Percentiles rank a stretch among this genome's conserved stretches.
Conservation (phyloP, 1,140 invertebrate genomes). For the Diploscapter pachys region DNA sequence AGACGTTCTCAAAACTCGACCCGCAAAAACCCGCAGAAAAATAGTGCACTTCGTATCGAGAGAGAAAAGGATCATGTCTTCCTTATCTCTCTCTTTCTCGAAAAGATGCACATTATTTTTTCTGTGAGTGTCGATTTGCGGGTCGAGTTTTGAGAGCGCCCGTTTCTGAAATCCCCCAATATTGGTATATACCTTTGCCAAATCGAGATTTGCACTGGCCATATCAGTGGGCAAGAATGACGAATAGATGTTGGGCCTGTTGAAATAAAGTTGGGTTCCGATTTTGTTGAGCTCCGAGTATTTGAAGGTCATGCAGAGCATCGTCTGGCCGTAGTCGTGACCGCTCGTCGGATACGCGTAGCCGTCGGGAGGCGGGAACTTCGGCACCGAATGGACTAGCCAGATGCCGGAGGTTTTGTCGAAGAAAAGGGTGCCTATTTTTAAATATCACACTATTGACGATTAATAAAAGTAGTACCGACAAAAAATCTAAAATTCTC, state of each 20-base stretch:
- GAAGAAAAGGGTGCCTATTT: constrained; percentile 38
- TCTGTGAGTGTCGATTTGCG: no score
- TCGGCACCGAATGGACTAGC: constrained; percentile 43
- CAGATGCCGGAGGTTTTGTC: constrained; percentile 38
- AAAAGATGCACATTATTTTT: no score
- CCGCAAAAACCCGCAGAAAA: no score
- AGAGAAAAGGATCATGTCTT: no score
- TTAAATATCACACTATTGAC: no score
- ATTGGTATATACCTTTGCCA: constrained; percentile 32
- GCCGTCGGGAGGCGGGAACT: constrained; percentile 34
- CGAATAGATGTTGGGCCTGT: constrained; percentile 41
- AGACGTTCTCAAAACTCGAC: no score
- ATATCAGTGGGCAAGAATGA: constrained; percentile 38
- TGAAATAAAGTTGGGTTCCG: constrained; percentile 42
- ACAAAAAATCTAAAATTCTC: no score
- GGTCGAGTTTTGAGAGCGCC: no score
- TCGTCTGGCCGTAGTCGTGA: constrained; percentile 42
- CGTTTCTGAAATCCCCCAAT: no score
- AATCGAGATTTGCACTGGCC: constrained; percentile 33
- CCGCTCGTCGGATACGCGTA: constrained; percentile 40
- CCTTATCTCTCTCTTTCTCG: no score
- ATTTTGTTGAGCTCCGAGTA: constrained; percentile 38
- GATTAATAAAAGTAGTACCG: no score
- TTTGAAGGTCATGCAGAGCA: constrained; percentile 44
- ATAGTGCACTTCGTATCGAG: no score